A percentile compares a stretch with the other conserved stretches of the same genome.
Evolutionary conservation across 2,888 invertebrate species (phyloP).

Genomic region (Eristalis arbustorum): DNA sequence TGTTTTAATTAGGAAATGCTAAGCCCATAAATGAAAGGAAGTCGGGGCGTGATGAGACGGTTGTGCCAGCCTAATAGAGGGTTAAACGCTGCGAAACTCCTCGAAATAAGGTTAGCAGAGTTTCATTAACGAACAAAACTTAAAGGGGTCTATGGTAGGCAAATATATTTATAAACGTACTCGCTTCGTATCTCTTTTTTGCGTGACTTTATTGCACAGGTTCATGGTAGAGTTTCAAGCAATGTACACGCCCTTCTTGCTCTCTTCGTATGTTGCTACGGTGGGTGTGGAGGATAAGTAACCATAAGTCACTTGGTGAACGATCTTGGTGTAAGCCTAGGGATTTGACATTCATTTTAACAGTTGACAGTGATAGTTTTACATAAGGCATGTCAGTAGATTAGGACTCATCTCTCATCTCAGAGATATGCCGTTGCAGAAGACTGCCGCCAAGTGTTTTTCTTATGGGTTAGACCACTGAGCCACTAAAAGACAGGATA

Average conservation of each 20-base stretch:
- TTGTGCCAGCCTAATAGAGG: neutral
- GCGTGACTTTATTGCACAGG: neutral
- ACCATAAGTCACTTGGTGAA: neutral
- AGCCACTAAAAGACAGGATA: too few species aligned
- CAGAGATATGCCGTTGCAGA: too few species aligned
- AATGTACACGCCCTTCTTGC: neutral
- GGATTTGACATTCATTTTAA: neutral
- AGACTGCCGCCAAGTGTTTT: too few species aligned
- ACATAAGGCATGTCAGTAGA: too few species aligned
- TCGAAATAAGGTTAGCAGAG: neutral
- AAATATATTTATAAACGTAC: neutral
- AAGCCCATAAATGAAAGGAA: slow-evolving; percentile 2
- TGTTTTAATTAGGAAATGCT: slow-evolving; percentile 46
- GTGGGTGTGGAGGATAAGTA: neutral
- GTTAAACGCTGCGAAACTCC: slow-evolving; percentile 15
- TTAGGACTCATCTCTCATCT: too few species aligned
- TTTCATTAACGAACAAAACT: neutral
- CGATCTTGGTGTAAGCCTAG: neutral
- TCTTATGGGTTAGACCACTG: too few species aligned
- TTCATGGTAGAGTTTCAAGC: neutral
- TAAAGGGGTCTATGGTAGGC: neutral
- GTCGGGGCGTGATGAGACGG: neutral
- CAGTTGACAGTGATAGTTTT: neutral
- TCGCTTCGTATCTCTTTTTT: neutral
- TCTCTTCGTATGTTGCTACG: neutral